Conservation (phyloP, 1,140 invertebrate genomes). For the Mamestra configurata region DNA sequence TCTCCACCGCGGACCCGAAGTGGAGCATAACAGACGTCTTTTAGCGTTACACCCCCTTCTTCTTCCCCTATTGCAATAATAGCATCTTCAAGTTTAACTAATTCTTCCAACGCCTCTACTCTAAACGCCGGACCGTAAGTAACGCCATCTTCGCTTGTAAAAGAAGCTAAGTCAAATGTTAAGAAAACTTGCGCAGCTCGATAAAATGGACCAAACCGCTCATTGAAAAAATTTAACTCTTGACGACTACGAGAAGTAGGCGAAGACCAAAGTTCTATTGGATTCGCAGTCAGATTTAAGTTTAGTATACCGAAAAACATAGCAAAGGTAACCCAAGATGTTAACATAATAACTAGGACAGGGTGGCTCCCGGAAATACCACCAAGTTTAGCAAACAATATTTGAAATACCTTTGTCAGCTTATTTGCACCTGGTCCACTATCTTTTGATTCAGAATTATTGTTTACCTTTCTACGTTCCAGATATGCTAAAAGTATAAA, state of each 20-base stretch:
- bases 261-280: conserved; percentile 96
- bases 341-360: conserved; percentile 89
- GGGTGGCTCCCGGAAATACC: conserved; percentile 90
- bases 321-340: conserved; percentile 88
- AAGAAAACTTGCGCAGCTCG: conserved; percentile 95
- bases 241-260: conserved; percentile 92
- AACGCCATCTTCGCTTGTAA: conserved; percentile 56
- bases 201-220: conserved; percentile 96
- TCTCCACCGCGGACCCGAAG: conserved; percentile 90
- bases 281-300: conserved; percentile 93
- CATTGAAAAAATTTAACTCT: conserved; percentile 95
- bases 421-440: conserved; percentile 56
- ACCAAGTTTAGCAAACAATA: conserved; percentile 72
- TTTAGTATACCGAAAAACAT: conserved; percentile 90
- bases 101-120: conserved; percentile 76
- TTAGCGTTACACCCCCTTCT: conserved; percentile 83
- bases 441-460: conserved; percentile 38
- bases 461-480: conserved; percentile 63
- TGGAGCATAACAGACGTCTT: conserved; percentile 95
- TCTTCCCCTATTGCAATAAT: conserved; percentile 75
- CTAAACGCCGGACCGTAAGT: conserved; percentile 81
- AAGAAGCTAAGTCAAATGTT: conserved; percentile 82
- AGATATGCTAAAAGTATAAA: conserved; percentile 69
- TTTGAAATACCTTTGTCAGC: conserved; percentile 70
- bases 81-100: conserved; percentile 75